A percentile compares a stretch with the other conserved stretches of the same genome.
phyloP scores from a whole-genome alignment of 2,797 vertebrate species.

The Eulemur rubriventer region DNA sequence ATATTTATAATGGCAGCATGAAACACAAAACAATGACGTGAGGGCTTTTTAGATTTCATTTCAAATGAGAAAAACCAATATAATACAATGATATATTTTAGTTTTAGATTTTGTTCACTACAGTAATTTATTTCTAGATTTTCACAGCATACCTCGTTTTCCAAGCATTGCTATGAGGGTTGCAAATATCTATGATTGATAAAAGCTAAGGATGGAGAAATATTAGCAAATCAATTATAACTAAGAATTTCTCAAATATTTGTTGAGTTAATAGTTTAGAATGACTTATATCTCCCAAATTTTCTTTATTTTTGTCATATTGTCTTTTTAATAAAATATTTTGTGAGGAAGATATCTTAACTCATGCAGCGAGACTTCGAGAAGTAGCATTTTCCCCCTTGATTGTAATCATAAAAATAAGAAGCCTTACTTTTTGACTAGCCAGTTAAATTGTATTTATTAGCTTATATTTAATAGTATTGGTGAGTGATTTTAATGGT shows the following conservation, averaged over 20 bases:
- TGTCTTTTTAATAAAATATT: neutral
- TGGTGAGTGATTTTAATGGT: neutral
- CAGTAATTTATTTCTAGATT: neutral
- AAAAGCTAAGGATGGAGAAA: neutral
- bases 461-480: neutral
- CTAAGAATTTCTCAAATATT: neutral
- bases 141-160: neutral
- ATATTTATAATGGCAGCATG: neutral
- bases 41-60: neutral
- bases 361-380: neutral
- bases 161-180: neutral
- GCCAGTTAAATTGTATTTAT: neutral
- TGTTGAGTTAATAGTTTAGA: neutral
- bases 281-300: neutral
- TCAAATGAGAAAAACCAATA: neutral
- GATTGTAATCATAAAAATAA: neutral
- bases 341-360: neutral
- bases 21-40: neutral
- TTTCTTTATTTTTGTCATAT: neutral
- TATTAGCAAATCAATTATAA: slow-evolving; percentile 12
- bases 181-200: neutral
- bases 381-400: neutral
- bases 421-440: neutral
- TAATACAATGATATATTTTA: neutral
- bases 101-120: neutral